Evolutionary conservation across 1,140 invertebrate genomes (phyloP).

Genomic region (Trichomalopsis sarcophagae): DNA sequence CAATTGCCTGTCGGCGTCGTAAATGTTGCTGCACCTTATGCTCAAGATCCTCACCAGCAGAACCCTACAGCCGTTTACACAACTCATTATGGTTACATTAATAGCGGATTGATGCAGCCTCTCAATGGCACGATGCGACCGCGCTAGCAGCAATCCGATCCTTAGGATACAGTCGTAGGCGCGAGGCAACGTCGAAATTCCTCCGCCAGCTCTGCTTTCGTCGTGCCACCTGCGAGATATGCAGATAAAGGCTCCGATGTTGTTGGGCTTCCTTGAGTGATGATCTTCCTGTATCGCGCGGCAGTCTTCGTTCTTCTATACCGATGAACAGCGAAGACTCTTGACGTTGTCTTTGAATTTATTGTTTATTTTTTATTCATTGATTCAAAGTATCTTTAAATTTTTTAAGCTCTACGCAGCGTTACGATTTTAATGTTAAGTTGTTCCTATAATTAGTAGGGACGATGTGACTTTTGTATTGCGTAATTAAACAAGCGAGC

Average conservation of each 20-base stretch:
- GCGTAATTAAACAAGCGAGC: not conserved
- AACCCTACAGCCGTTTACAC: constrained; percentile 84
- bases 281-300: not conserved
- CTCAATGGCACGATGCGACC: constrained; percentile 84
- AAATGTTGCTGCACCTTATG: constrained; percentile 79
- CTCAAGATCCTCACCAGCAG: constrained; percentile 81
- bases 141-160: constrained; percentile 61
- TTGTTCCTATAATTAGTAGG: not conserved
- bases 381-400: not conserved
- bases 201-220: constrained; percentile 44
- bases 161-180: constrained; percentile 27
- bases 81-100: constrained; percentile 84
- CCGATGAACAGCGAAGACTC: not conserved
- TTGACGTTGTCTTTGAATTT: not conserved
- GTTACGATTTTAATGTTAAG: constrained; percentile 3
- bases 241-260: constrained; percentile 28
- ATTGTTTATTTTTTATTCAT: constrained; percentile 36
- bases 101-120: constrained; percentile 80
- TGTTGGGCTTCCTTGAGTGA: constrained; percentile 9
- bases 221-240: constrained; percentile 46
- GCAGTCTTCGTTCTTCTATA: not conserved
- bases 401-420: not conserved
- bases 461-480: not conserved
- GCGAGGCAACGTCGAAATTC: constrained; percentile 27
- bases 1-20: constrained; percentile 82